A percentile compares a stretch with the other conserved stretches of the same genome.
These are phyloP conservation scores for Synergus japonicus DNA, from an alignment of 2,888 invertebrate genomes.

Conservation along the genomic window DNA sequence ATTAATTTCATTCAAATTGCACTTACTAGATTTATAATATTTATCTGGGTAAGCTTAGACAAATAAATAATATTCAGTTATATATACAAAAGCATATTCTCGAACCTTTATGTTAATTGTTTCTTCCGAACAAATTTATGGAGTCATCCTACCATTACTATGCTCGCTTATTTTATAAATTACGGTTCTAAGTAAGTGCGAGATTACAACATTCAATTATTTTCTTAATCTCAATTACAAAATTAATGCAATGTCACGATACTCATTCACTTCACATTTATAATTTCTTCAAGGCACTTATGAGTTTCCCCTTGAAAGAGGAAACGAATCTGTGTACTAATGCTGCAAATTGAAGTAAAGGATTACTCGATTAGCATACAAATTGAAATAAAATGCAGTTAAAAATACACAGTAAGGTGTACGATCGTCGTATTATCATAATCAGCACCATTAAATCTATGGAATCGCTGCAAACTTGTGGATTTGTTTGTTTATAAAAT, in stretches of 20 bases:
- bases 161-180: neutral
- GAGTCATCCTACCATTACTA: neutral
- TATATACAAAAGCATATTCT: too few relatives aligned
- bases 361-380: constrained; percentile 19
- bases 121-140: constrained; percentile 50
- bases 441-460: neutral
- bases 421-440: constrained; percentile 13
- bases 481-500: neutral
- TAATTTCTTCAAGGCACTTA: constrained; percentile 4
- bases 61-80: neutral
- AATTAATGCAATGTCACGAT: neutral
- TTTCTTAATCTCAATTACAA: constrained; percentile 22
- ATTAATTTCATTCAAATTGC: too few relatives aligned
- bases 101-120: constrained; percentile 5
- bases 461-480: neutral
- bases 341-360: constrained; percentile 10
- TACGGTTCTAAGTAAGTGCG: constrained; percentile 17
- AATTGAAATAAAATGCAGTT: constrained; percentile 17
- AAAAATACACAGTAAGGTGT: neutral
- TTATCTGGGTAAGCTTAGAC: too few relatives aligned
- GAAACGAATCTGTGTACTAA: neutral
- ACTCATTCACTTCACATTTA: neutral
- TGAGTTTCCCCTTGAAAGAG: neutral
- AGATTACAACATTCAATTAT: constrained; percentile 31
- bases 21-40: too few relatives aligned